Conservation (phyloP, 2,888 invertebrate species). For the Neoaliturus tenellus region DNA sequence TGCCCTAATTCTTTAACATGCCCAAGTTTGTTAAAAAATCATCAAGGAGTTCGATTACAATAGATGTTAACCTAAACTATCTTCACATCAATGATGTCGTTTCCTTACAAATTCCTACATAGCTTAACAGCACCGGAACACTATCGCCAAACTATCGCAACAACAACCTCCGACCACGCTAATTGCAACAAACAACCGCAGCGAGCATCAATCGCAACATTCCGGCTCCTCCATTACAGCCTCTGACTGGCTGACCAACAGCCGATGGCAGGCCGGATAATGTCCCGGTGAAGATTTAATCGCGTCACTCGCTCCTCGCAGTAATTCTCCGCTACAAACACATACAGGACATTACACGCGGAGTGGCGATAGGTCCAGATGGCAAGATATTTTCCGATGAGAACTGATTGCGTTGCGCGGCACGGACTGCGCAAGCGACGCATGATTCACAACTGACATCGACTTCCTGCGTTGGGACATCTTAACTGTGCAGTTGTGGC, state of each 20-base stretch:
- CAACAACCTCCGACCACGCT: neutral
- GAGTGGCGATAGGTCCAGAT: constrained; percentile 3
- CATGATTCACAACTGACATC: neutral
- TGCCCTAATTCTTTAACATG: no score
- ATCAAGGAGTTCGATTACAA: no score
- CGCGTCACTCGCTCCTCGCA: neutral
- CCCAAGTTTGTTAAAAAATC: no score
- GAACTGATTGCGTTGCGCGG: constrained; percentile 1
- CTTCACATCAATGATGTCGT: no score
- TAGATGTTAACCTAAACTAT: no score
- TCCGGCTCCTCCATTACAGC: neutral
- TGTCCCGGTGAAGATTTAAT: constrained; percentile 24
- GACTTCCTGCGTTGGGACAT: constrained; percentile 1
- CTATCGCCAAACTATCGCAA: neutral
- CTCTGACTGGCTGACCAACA: no score
- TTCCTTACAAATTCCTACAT: no score
- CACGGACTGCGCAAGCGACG: constrained; percentile 14
- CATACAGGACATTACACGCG: constrained; percentile 15
- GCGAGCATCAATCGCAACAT: neutral
- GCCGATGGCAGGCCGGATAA: neutral
- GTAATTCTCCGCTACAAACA: constrained; percentile 12
- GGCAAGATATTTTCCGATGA: constrained; percentile 9
- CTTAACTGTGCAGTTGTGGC: neutral
- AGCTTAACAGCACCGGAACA: no score
- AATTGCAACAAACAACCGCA: neutral